A percentile compares a stretch with the other conserved stretches of the same genome.
Evolutionary conservation across 1,140 invertebrate genomes (phyloP).

Genomic region (Caerostris extrusa): DNA sequence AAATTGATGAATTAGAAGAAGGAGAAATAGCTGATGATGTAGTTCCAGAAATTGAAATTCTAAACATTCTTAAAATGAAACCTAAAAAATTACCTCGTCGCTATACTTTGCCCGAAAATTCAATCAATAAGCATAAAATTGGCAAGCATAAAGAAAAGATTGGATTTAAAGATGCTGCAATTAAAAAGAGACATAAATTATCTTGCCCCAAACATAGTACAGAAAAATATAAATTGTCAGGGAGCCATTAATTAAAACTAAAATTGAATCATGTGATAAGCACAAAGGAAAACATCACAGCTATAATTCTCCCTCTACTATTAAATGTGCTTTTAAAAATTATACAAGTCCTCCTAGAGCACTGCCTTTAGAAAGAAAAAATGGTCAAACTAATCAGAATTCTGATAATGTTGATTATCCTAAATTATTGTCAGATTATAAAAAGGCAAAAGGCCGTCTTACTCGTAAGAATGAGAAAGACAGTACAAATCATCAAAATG

Average conservation of each 20-base stretch:
- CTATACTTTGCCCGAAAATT: conserved; percentile 46
- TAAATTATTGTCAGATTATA: conserved; percentile 46
- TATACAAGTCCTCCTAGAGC: conserved; percentile 44
- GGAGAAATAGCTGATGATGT: conserved; percentile 59
- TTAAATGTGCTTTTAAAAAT: conserved; percentile 59
- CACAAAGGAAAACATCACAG: background rate
- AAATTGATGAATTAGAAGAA: conserved; percentile 65
- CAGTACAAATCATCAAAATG: background rate
- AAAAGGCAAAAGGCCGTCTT: background rate
- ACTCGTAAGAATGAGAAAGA: background rate
- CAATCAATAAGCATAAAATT: conserved; percentile 50
- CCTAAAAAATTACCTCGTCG: conserved; percentile 51
- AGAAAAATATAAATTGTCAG: background rate
- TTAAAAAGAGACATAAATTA: conserved; percentile 23
- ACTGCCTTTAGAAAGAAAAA: background rate
- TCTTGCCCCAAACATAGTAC: conserved; percentile 12
- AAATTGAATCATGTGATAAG: background rate
- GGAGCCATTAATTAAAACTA: background rate
- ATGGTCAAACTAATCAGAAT: background rate
- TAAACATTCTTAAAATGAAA: background rate
- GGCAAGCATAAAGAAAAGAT: conserved; percentile 46
- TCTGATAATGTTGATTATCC: conserved; percentile 3
- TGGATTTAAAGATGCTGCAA: background rate
- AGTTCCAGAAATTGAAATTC: background rate
- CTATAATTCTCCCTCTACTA: background rate